Conservation (phyloP, 2,797 vertebrate species). For the Schizopygopsis pylzovi region DNA sequence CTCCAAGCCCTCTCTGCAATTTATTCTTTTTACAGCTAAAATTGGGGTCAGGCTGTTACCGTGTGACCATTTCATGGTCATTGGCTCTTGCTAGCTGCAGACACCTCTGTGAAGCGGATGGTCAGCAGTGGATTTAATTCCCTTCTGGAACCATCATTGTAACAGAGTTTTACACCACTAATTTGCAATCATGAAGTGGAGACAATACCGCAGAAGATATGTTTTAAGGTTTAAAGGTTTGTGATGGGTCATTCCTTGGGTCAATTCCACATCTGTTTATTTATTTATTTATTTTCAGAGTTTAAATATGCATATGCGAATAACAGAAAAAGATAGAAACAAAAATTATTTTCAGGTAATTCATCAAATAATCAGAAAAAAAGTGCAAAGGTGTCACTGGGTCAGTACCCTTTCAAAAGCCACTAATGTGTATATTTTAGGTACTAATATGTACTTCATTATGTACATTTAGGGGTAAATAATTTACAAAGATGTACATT, state of each 20-base stretch:
- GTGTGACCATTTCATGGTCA: slow-evolving; percentile 55
- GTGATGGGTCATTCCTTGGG: background rate
- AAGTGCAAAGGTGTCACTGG: too few relatives aligned
- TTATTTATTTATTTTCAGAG: background rate
- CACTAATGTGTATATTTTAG: too few relatives aligned
- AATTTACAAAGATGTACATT: too few relatives aligned
- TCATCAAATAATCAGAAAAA: too few relatives aligned
- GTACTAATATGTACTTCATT: too few relatives aligned
- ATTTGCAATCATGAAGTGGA: slow-evolving; percentile 29
- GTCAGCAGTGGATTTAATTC: slow-evolving; percentile 42
- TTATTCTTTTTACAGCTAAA: slow-evolving; percentile 60
- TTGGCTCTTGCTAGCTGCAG: slow-evolving; percentile 47
- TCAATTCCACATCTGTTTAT: background rate
- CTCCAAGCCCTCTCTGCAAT: slow-evolving; percentile 53
- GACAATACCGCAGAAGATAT: slow-evolving; percentile 15
- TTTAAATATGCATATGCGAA: background rate
- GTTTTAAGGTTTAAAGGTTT: slow-evolving; percentile 8
- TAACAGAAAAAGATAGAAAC: background rate
- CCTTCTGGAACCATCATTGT: slow-evolving; percentile 15
- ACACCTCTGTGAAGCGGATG: slow-evolving; percentile 33
- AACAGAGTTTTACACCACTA: slow-evolving; percentile 27
- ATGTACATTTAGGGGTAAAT: too few relatives aligned
- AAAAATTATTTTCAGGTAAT: background rate
- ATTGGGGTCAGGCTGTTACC: slow-evolving; percentile 55
- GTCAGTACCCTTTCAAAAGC: too few relatives aligned